Evolutionary conservation across 2,797 vertebrate genomes (phyloP).

Genomic region (Adelosebastes latens): DNA sequence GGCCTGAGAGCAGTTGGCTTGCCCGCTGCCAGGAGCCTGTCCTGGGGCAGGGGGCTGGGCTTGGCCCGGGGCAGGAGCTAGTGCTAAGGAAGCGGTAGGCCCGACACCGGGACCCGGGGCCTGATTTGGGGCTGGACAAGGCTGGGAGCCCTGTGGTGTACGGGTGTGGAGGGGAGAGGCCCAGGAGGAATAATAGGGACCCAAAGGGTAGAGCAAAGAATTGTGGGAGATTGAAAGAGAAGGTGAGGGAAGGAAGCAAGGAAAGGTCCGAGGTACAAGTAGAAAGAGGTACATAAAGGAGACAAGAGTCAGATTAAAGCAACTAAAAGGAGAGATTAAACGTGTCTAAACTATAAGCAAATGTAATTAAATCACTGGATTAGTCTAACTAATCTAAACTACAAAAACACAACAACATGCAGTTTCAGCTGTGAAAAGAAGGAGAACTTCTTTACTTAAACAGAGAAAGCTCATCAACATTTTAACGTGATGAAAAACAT

Average conservation of each 20-base stretch:
- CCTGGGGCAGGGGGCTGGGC: slow-evolving; percentile 72
- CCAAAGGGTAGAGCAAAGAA: slow-evolving; percentile 46
- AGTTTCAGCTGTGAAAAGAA: neutral
- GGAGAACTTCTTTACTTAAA: neutral
- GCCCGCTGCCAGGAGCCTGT: slow-evolving; percentile 72
- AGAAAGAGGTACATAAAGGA: slow-evolving; percentile 36
- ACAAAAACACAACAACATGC: neutral
- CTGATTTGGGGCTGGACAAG: slow-evolving; percentile 53
- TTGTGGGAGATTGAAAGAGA: slow-evolving; percentile 49
- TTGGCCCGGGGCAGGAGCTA: slow-evolving; percentile 48
- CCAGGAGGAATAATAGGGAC: slow-evolving; percentile 15
- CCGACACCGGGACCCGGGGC: slow-evolving; percentile 61
- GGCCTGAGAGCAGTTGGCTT: slow-evolving; percentile 79
- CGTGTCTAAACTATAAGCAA: neutral
- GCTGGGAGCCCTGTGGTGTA: slow-evolving; percentile 61
- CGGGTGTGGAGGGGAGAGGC: slow-evolving; percentile 18
- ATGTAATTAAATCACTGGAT: neutral
- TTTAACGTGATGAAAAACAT: neutral
- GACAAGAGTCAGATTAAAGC: slow-evolving; percentile 54
- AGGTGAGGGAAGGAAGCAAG: slow-evolving; percentile 44
- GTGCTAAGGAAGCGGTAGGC: slow-evolving; percentile 50
- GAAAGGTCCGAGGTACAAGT: slow-evolving; percentile 41
- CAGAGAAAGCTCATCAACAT: neutral
- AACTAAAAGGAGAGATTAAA: slow-evolving; percentile 9
- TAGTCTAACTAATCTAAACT: slow-evolving; percentile 1